phyloP scores from a whole-genome alignment of 1,140 invertebrate species.

The Temnothorax curvispinosus region DNA sequence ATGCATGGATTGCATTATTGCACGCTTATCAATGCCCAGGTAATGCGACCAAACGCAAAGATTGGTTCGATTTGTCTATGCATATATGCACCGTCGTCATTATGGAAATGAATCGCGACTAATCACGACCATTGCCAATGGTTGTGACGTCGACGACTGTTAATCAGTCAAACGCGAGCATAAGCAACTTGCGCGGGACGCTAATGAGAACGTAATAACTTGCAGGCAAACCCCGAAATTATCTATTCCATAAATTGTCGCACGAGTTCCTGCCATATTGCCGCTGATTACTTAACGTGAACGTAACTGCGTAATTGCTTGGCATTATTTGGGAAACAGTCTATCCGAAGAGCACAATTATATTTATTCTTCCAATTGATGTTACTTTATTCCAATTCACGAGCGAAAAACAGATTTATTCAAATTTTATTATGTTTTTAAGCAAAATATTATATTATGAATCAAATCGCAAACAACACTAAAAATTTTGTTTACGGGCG shows the following conservation, averaged over 20 bases:
- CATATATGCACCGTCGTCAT: conserved; percentile 13
- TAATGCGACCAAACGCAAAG: not conserved
- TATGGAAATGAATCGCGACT: conserved; percentile 62
- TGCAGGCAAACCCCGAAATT: conserved; percentile 38
- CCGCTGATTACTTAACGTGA: conserved; percentile 37
- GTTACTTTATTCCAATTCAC: conserved; percentile 9
- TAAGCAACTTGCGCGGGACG: conserved; percentile 38
- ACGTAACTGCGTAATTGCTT: conserved; percentile 7
- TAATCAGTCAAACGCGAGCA: conserved; percentile 43
- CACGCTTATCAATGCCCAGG: not conserved
- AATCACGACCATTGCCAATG: conserved; percentile 56
- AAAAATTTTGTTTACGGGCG: too few relatives aligned
- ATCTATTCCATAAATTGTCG: conserved; percentile 60
- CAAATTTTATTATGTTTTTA: not conserved
- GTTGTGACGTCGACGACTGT: conserved; percentile 50
- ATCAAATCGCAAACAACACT: not conserved
- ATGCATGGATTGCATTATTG: not conserved
- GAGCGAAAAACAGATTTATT: conserved; percentile 7
- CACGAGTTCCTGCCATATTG: not conserved
- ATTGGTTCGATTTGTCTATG: not conserved
- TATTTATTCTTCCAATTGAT: conserved; percentile 3
- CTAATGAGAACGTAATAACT: conserved; percentile 59
- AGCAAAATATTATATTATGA: conserved; percentile 13
- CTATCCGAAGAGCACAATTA: not conserved
- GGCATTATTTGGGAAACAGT: not conserved